Evolutionary conservation across 2,888 invertebrate species (phyloP), one percentile per base, ranked within the genome.

Genomic region (Pyrocoelia pectoralis): DNA sequence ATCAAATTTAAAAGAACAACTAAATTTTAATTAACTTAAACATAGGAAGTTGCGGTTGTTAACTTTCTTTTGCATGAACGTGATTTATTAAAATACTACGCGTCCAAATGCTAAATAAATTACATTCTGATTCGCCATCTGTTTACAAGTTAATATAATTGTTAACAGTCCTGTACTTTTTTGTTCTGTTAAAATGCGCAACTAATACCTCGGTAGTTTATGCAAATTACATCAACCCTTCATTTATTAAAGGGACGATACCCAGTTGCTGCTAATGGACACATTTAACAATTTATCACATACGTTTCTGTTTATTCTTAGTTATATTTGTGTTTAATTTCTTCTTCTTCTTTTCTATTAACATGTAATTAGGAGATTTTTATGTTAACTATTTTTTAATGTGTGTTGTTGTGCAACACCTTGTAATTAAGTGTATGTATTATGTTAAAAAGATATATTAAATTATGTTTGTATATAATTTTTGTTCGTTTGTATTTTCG

Each of bases 141-240:
- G 73, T 72, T 72, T 70, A 68, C 68, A 66, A 55, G 66, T 63
- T 71, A 69, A 73, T 72, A 58, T 67, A 70, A 38, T 53, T 50
- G 10, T 57, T 50, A 53, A 53, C 59, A 56, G 57, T 56, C 48
- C 65, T 56, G 19, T 54, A 59, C 29, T 14, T 48, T 50, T 56
- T 66, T 66, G 66, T 66, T 56, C 60, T 58, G 68, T 51, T 70
- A 68, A 73, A 72, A 73, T 72, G 73, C 72, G 71, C 70, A 73
- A 69, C 73, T 69, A 73, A 73, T 60, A 29, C 61, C 52, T 56
- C 50, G 57, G 65, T 52, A 69, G 58, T 58, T 52, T 71, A 72
- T 72, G 72, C 69, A 72, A 72, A 72, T 72, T 56, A 62, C 15
- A 51, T 43, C 56, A 56, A 65, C 69, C 70, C 67, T 67, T 67